Percentiles rank a stretch among this genome's conserved stretches.
These are phyloP conservation scores for Ceratotherium simum DNA, from an alignment of 2,113 vertebrate species.

Conservation along the genomic window DNA sequence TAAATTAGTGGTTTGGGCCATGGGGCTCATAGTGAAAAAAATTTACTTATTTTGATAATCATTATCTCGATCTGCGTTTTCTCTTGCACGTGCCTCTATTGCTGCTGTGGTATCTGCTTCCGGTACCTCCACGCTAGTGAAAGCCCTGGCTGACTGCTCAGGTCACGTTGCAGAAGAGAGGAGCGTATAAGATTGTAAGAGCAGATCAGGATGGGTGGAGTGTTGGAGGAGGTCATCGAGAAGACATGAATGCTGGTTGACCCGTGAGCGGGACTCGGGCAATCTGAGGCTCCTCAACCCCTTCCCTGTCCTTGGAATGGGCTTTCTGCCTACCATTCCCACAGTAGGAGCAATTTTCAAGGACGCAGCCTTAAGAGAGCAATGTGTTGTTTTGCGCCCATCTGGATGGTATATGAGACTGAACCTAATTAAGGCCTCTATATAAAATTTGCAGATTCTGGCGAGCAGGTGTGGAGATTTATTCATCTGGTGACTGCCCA, in stretches of 20 bases:
- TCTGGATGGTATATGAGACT: too few relatives aligned
- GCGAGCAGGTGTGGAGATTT: accelerated
- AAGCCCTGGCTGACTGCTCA: background rate
- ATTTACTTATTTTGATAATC: background rate
- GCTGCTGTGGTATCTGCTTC: background rate
- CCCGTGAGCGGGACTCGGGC: background rate
- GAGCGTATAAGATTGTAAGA: too few relatives aligned
- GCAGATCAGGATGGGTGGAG: too few relatives aligned
- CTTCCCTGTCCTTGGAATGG: background rate
- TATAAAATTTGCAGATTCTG: background rate
- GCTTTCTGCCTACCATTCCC: background rate
- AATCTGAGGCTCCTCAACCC: background rate
- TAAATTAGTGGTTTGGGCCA: background rate
- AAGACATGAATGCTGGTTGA: background rate
- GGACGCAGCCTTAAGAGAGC: background rate
- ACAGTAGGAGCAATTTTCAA: accelerated
- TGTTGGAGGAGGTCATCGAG: background rate
- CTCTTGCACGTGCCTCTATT: background rate
- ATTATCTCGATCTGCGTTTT: background rate
- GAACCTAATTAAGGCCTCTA: background rate
- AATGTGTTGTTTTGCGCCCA: background rate
- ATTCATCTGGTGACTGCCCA: too few relatives aligned
- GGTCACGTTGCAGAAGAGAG: background rate
- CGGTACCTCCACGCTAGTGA: background rate
- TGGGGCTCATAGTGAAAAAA: too few relatives aligned